Evolutionary conservation across 2,797 vertebrate genomes (phyloP).

Genomic region (Notoglanidium macrostoma): DNA sequence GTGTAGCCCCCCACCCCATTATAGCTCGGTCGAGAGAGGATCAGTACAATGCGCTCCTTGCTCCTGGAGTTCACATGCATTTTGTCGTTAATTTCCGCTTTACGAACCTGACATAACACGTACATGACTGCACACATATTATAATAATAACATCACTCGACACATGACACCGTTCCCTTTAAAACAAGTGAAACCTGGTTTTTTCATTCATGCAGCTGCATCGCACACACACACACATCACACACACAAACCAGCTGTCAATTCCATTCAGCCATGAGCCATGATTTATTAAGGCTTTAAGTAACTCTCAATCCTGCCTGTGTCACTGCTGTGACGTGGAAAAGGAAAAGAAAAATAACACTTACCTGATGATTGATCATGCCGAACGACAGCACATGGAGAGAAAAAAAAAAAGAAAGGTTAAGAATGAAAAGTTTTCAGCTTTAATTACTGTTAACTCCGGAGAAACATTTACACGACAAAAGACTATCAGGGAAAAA

Average conservation of each 20-base stretch:
- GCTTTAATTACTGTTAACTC: neutral
- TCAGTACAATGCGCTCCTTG: neutral
- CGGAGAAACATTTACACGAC: neutral
- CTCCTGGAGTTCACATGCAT: neutral
- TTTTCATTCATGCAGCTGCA: neutral
- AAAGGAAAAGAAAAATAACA: neutral
- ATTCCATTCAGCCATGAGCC: neutral
- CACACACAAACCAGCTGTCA: neutral
- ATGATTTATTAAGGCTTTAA: constrained; percentile 14
- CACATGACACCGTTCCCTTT: neutral
- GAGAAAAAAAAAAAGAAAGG: neutral
- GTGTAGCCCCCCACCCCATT: constrained; percentile 4
- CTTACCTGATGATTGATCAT: constrained; percentile 16
- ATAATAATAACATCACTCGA: neutral
- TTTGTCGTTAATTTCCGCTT: neutral
- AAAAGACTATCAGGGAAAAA: neutral
- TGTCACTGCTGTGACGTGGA: neutral
- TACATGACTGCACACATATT: neutral
- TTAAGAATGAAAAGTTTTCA: neutral
- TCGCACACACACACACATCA: neutral
- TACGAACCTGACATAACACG: neutral
- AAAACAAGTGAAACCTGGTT: neutral
- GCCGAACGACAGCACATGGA: neutral
- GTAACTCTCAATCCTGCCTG: neutral
- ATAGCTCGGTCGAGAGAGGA: neutral